Evolutionary conservation across 2,113 vertebrate genomes (phyloP).

Genomic region (Progne subis): DNA sequence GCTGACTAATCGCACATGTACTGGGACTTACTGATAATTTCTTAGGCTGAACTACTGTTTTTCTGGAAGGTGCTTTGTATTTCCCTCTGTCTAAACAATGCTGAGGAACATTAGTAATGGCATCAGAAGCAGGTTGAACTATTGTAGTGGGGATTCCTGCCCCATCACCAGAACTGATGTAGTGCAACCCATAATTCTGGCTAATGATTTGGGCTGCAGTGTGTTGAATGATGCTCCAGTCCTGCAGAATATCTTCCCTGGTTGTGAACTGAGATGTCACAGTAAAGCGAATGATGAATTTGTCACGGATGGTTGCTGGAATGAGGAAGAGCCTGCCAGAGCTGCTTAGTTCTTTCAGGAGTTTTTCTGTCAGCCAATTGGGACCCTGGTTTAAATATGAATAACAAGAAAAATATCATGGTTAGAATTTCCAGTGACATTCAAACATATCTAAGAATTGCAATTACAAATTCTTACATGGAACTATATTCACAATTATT

Average conservation of each 20-base stretch:
- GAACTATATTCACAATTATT: neutral
- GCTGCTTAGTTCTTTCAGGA: conserved; percentile 84
- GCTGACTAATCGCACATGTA: neutral
- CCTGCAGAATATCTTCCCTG: conserved; percentile 84
- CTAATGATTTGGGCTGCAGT: conserved; percentile 74
- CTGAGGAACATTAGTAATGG: neutral
- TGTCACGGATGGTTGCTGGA: conserved; percentile 84
- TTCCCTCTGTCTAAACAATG: conserved; percentile 1
- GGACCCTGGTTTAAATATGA: conserved; percentile 78
- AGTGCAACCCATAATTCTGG: conserved; percentile 47
- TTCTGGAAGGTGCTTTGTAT: conserved; percentile 21
- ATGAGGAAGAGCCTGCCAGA: conserved; percentile 91
- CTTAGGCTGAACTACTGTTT: conserved; percentile 68
- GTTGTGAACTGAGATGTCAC: conserved; percentile 95
- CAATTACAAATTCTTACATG: neutral
- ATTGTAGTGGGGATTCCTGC: neutral
- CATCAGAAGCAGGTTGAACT: neutral
- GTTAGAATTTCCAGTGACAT: conserved; percentile 3
- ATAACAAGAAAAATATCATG: neutral
- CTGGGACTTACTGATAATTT: neutral
- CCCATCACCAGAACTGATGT: neutral
- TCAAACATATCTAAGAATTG: neutral
- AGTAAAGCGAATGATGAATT: conserved; percentile 91
- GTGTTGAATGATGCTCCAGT: conserved; percentile 88
- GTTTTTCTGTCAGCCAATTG: conserved; percentile 88